A percentile compares a stretch with the other conserved stretches of the same genome.
phyloP scores from a whole-genome alignment of 1,140 invertebrate species.

The Acarapis woodi region DNA sequence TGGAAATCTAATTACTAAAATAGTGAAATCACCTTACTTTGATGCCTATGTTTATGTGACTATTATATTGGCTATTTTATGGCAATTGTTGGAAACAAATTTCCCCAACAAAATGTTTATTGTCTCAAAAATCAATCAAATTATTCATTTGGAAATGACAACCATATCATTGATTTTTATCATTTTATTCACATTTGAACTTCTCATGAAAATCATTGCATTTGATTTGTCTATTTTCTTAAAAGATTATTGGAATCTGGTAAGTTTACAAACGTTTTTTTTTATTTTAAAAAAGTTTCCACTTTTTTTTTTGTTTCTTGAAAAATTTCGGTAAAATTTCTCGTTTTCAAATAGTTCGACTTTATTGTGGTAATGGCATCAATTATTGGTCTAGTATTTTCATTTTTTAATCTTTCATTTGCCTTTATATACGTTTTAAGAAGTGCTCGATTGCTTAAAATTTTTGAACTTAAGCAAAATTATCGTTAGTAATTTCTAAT shows the following conservation, averaged over 20 bases:
- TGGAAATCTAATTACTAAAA: slow-evolving; percentile 27
- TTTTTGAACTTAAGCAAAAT: slow-evolving; percentile 41
- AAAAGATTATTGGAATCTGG: too few species aligned
- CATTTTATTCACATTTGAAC: too few species aligned
- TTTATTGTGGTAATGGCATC: slow-evolving; percentile 18
- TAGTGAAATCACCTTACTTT: slow-evolving; percentile 36
- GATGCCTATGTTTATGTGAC: slow-evolving; percentile 30
- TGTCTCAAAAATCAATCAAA: too few species aligned
- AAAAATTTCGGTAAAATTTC: slow-evolving; percentile 30
- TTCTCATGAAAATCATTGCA: too few species aligned
- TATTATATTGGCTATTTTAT: neutral
- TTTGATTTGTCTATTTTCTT: too few species aligned
- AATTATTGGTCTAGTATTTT: slow-evolving; percentile 17
- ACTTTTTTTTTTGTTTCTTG: slow-evolving; percentile 3
- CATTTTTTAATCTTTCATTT: slow-evolving; percentile 16
- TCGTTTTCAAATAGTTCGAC: slow-evolving; percentile 34
- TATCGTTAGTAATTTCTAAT: too few species aligned
- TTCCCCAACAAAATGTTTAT: neutral
- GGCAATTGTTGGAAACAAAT: slow-evolving; percentile 7
- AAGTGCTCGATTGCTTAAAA: slow-evolving; percentile 19
- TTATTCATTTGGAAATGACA: too few species aligned
- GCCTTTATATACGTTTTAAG: slow-evolving; percentile 18
- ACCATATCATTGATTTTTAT: too few species aligned
- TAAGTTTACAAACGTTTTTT: too few species aligned
- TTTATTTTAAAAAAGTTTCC: too few species aligned